Percentiles rank a stretch among this genome's conserved stretches.
phyloP scores from a whole-genome alignment of 1,140 invertebrate species.

The Globodera ellingtonae region DNA sequence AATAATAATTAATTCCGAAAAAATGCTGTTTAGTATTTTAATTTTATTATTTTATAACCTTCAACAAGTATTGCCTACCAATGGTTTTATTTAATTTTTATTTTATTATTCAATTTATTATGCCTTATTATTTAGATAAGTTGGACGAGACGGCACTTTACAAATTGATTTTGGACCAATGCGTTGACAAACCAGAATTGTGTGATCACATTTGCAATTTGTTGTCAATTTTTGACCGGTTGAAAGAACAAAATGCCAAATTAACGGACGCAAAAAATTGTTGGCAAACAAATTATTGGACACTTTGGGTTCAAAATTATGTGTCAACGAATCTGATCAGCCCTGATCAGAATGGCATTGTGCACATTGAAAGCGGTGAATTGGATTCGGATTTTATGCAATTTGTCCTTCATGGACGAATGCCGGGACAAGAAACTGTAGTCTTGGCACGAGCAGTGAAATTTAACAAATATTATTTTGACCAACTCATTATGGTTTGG shows the following conservation, averaged over 20 bases:
- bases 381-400: neutral
- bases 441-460: neutral
- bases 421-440: neutral
- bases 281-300: neutral
- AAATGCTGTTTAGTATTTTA: too few relatives aligned
- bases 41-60: too few relatives aligned
- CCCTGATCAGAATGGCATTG: neutral
- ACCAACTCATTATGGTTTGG: neutral
- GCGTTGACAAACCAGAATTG: too few relatives aligned
- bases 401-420: neutral
- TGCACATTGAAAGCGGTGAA: neutral
- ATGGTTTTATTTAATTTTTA: too few relatives aligned
- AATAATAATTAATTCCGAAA: too few relatives aligned
- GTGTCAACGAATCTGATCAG: neutral
- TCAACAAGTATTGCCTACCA: too few relatives aligned
- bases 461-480: neutral
- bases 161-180: too few relatives aligned
- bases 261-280: neutral
- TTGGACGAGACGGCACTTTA: too few relatives aligned
- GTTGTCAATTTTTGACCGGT: too few relatives aligned
- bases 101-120: too few relatives aligned
- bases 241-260: neutral
- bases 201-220: too few relatives aligned
- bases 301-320: neutral
- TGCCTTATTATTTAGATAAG: too few relatives aligned